Conservation (phyloP, 2,888 invertebrate genomes). For the Clostera curtula region DNA sequence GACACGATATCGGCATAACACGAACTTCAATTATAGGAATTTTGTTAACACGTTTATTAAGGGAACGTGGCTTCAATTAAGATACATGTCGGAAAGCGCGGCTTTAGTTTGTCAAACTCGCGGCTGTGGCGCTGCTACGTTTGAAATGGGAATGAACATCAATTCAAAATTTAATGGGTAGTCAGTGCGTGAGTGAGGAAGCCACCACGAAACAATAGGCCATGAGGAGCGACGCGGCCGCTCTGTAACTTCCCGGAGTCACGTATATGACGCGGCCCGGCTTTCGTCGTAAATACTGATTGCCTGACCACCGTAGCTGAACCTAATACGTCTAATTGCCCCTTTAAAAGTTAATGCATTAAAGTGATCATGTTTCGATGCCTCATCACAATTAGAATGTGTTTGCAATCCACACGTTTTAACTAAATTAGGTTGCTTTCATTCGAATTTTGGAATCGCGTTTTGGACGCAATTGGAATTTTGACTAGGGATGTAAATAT, state of each 20-base stretch:
- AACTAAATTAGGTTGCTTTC: constrained; percentile 35
- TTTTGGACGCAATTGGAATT: too few relatives aligned
- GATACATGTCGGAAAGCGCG: constrained; percentile 11
- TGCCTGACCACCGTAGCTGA: constrained; percentile 47
- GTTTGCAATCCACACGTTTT: constrained; percentile 45
- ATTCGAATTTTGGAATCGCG: too few relatives aligned
- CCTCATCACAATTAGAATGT: constrained; percentile 39
- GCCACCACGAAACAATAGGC: constrained; percentile 58
- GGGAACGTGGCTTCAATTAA: constrained; percentile 28
- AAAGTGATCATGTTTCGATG: constrained; percentile 55
- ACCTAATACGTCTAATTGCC: constrained; percentile 63
- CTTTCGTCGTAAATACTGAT: constrained; percentile 62
- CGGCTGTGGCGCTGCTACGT: constrained; percentile 30
- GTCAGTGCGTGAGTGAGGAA: constrained; percentile 59
- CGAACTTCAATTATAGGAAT: constrained; percentile 59
- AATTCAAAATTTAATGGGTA: constrained; percentile 48
- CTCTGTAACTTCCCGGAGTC: constrained; percentile 53
- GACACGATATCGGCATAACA: constrained; percentile 50
- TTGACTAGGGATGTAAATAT: too few relatives aligned
- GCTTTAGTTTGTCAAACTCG: constrained; percentile 10
- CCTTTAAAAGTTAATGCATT: constrained; percentile 65
- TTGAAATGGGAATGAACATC: constrained; percentile 48
- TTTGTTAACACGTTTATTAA: constrained; percentile 41
- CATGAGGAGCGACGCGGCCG: constrained; percentile 42
- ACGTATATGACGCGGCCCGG: constrained; percentile 52